phyloP scores from a whole-genome alignment of 2,888 invertebrate species.

The Endomychus coccineus region DNA sequence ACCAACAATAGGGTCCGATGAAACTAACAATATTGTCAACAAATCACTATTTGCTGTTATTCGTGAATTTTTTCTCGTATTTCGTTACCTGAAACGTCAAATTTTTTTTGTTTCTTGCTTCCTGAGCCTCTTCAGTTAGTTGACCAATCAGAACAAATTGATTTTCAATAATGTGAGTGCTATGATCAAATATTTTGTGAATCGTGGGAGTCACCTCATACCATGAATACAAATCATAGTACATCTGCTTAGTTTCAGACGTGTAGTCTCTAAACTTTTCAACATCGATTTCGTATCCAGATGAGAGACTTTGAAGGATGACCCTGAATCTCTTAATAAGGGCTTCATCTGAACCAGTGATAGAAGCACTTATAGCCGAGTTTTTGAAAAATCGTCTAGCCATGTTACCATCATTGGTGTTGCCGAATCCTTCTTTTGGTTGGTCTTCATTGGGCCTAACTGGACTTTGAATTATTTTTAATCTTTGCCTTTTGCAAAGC shows the following conservation, averaged over 20 bases:
- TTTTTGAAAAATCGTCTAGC: slow-evolving; percentile 22
- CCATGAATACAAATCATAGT: slow-evolving; percentile 27
- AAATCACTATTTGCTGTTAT: slow-evolving; percentile 23
- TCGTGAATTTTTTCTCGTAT: slow-evolving; percentile 23
- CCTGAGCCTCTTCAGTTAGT: slow-evolving; percentile 23
- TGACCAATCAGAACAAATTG: slow-evolving; percentile 28
- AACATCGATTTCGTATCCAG: slow-evolving; percentile 22
- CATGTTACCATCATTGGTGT: slow-evolving; percentile 22
- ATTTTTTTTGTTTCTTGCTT: slow-evolving; percentile 29
- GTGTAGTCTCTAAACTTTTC: slow-evolving; percentile 16
- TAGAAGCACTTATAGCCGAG: slow-evolving; percentile 19
- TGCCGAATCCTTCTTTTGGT: slow-evolving; percentile 21
- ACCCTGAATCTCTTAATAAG: slow-evolving; percentile 23
- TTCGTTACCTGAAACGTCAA: slow-evolving; percentile 19
- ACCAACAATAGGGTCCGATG: slow-evolving; percentile 25
- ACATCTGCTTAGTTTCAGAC: slow-evolving; percentile 23
- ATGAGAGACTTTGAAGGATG: slow-evolving; percentile 20
- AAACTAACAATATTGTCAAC: slow-evolving; percentile 22
- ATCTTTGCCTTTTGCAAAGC: slow-evolving; percentile 22
- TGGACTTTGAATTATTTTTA: slow-evolving; percentile 24
- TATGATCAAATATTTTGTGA: slow-evolving; percentile 20
- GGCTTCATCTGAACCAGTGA: slow-evolving; percentile 27
- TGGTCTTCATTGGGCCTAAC: slow-evolving; percentile 21
- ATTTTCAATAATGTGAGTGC: slow-evolving; percentile 21
- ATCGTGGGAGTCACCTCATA: slow-evolving; percentile 25